phyloP scores from a whole-genome alignment of 2,797 vertebrate genomes.

The Pantherophis alleghaniensis region DNA sequence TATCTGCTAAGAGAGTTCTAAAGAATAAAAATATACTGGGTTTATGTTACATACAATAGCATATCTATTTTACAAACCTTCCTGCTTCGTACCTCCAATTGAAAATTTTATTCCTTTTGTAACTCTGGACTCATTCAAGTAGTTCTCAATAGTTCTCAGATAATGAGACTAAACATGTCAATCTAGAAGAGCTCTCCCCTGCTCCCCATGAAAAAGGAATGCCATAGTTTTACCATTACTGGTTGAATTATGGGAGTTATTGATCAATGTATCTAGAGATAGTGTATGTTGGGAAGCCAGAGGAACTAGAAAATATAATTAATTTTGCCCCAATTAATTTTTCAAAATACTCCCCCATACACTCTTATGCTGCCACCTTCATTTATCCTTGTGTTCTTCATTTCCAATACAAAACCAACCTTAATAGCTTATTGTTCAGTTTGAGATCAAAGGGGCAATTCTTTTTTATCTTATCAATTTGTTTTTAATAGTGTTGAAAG shows the following conservation, averaged over 20 bases:
- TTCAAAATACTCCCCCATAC: neutral
- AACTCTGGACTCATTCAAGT: neutral
- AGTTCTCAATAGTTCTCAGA: neutral
- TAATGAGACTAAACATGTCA: neutral
- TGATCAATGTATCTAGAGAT: neutral
- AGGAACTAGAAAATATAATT: neutral
- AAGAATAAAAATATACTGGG: neutral
- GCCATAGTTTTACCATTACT: neutral
- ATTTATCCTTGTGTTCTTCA: slow-evolving; percentile 23
- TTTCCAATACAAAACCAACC: slow-evolving; percentile 4
- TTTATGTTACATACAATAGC: neutral
- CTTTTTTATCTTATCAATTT: slow-evolving; percentile 22
- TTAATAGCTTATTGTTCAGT: neutral
- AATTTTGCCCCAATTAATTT: slow-evolving; percentile 23
- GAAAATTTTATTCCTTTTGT: neutral
- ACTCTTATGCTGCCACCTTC: slow-evolving; percentile 24
- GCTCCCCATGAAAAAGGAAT: neutral
- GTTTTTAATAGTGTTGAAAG: slow-evolving; percentile 33
- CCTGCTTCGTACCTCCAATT: neutral
- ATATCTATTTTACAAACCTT: neutral
- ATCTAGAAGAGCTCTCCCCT: neutral
- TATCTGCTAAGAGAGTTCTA: neutral
- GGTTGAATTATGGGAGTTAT: neutral
- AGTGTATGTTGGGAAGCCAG: neutral
- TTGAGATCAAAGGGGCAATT: slow-evolving; percentile 20